A percentile compares a stretch with the other conserved stretches of the same genome.
phyloP scores from a whole-genome alignment of 2,113 vertebrate species.

The Recurvirostra avosetta region DNA sequence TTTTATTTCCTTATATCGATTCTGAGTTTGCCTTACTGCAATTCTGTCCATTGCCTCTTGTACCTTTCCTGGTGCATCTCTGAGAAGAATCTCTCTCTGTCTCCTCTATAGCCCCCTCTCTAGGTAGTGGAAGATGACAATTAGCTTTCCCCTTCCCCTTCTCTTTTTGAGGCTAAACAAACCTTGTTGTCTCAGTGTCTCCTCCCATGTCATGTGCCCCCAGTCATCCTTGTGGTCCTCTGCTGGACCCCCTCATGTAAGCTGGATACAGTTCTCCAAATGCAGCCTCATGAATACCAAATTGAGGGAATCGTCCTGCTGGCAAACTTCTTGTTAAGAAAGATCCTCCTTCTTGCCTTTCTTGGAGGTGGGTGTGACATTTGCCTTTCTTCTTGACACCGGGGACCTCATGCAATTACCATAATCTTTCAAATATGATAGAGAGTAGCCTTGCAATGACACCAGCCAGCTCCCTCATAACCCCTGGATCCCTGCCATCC shows the following conservation, averaged over 20 bases:
- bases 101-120: neutral
- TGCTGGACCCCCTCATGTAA: neutral
- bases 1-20: neutral
- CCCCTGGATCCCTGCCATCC: neutral
- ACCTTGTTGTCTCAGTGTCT: neutral
- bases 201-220: neutral
- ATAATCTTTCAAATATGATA: neutral
- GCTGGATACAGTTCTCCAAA: neutral
- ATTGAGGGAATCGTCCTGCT: neutral
- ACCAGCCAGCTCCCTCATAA: neutral
- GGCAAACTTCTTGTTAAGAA: neutral
- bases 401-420: neutral
- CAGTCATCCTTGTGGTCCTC: neutral
- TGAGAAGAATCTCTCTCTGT: neutral
- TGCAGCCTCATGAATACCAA: neutral
- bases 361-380: neutral
- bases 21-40: neutral
- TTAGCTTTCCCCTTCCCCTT: neutral
- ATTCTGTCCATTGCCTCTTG: neutral
- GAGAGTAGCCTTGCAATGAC: neutral
- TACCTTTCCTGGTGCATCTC: neutral
- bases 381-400: slow-evolving; percentile 1
- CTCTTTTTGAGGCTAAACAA: neutral
- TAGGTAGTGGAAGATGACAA: neutral
- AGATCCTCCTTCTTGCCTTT: neutral